Conservation (phyloP, 2,888 invertebrate genomes). For the Cephus sareptanus region DNA sequence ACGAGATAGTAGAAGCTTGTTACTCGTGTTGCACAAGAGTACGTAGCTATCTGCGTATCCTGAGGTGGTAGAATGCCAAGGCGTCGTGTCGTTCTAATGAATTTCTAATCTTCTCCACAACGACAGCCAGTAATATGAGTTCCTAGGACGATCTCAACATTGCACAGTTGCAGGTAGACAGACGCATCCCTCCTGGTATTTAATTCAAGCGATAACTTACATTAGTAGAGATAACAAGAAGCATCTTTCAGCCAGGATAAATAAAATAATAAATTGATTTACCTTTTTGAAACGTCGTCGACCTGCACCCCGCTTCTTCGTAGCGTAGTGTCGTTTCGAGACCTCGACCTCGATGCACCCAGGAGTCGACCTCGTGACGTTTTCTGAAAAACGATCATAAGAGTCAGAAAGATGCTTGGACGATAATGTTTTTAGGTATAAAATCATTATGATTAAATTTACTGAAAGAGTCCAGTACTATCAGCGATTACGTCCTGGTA, state of each 20-base stretch:
- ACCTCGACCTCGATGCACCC: background rate
- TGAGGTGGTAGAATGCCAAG: background rate
- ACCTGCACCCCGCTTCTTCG: background rate
- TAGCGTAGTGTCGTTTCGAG: background rate
- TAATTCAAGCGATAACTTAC: background rate
- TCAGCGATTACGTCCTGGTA: background rate
- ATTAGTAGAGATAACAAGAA: background rate
- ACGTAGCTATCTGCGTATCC: background rate
- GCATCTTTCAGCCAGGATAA: background rate
- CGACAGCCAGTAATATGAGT: background rate
- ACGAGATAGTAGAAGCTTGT: background rate
- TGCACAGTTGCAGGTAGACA: background rate
- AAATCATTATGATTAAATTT: background rate
- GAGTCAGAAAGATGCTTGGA: background rate
- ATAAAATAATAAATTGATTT: background rate
- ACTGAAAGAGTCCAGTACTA: background rate
- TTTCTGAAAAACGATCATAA: background rate
- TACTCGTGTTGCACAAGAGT: background rate
- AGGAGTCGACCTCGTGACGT: background rate
- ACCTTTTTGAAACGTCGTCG: conserved; percentile 1
- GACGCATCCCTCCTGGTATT: background rate
- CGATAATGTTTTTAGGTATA: background rate
- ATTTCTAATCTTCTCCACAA: background rate
- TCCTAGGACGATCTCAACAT: background rate
- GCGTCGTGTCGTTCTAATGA: background rate